Evolutionary conservation across 2,113 vertebrate species (phyloP).

Genomic region (Thalassoma bifasciatum): DNA sequence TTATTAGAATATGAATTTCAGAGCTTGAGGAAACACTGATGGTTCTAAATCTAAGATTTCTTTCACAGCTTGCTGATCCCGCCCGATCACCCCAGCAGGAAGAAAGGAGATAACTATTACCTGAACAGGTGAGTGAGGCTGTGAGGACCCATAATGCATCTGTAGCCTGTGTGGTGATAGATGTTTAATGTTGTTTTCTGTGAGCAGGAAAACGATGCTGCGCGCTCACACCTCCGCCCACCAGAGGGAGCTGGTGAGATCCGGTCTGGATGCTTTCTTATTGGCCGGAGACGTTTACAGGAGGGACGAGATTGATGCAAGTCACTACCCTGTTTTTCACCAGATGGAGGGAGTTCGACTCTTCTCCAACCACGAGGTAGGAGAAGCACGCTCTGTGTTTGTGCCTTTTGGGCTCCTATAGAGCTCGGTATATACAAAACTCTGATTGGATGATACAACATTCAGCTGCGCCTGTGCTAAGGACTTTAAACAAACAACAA

Average conservation of each 20-base stretch:
- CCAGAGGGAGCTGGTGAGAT: slow-evolving; percentile 91
- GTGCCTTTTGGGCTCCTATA: too few relatives aligned
- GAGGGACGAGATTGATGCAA: slow-evolving; percentile 91
- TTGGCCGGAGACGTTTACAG: slow-evolving; percentile 95
- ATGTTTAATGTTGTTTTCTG: neutral
- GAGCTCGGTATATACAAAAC: too few relatives aligned
- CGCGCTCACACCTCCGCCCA: slow-evolving; percentile 96
- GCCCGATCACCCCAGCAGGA: slow-evolving; percentile 88
- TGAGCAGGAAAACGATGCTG: slow-evolving; percentile 85
- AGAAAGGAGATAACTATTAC: slow-evolving; percentile 94
- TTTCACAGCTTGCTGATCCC: slow-evolving; percentile 90
- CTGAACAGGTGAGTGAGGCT: slow-evolving; percentile 81
- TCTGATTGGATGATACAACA: too few relatives aligned
- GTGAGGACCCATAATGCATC: neutral
- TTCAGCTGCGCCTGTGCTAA: too few relatives aligned
- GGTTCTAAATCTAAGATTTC: slow-evolving; percentile 69
- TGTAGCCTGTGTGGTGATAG: neutral
- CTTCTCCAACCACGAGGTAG: slow-evolving; percentile 91
- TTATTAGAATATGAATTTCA: neutral
- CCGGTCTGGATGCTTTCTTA: slow-evolving; percentile 92
- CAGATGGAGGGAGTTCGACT: slow-evolving; percentile 96
- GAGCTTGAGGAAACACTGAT: neutral
- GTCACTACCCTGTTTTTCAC: slow-evolving; percentile 95
- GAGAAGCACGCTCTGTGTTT: neutral
- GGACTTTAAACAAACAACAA: too few relatives aligned